phyloP scores from a whole-genome alignment of 2,113 vertebrate species.

The Myocastor coypus region DNA sequence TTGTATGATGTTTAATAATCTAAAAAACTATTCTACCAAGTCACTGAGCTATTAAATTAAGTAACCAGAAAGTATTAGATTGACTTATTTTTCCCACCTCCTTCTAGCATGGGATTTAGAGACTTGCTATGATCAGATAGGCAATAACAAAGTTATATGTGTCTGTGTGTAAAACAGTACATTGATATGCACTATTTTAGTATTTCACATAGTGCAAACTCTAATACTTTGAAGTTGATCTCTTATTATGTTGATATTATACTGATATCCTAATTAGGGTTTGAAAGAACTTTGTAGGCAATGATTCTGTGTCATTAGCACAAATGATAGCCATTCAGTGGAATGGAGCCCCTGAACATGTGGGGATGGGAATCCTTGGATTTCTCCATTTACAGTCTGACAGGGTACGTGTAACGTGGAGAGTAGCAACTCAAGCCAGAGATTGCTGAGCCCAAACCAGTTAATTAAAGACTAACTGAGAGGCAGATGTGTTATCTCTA shows the following conservation, averaged over 20 bases:
- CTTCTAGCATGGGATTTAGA: not conserved
- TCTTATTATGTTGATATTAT: not conserved
- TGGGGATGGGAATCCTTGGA: not conserved
- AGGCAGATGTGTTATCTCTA: not conserved
- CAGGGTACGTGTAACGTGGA: not conserved
- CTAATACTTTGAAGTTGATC: not conserved
- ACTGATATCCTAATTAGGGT: not conserved
- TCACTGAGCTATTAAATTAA: constrained; percentile 55
- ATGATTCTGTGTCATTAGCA: not conserved
- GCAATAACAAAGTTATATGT: not conserved
- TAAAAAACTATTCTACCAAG: not conserved
- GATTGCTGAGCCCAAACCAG: not conserved
- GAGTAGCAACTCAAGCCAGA: not conserved
- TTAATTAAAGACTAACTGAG: not conserved
- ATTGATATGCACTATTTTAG: not conserved
- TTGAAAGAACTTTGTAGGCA: not conserved
- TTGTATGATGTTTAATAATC: constrained; percentile 44
- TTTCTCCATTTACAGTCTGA: not conserved
- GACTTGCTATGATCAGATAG: not conserved
- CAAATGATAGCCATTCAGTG: not conserved
- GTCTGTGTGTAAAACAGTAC: not conserved
- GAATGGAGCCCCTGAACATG: not conserved
- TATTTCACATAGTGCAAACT: not conserved
- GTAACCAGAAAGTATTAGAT: not conserved
- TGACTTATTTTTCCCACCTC: not conserved